Evolutionary conservation across 2,888 invertebrate species (phyloP).

Genomic region (Ennomos fuscantarius): DNA sequence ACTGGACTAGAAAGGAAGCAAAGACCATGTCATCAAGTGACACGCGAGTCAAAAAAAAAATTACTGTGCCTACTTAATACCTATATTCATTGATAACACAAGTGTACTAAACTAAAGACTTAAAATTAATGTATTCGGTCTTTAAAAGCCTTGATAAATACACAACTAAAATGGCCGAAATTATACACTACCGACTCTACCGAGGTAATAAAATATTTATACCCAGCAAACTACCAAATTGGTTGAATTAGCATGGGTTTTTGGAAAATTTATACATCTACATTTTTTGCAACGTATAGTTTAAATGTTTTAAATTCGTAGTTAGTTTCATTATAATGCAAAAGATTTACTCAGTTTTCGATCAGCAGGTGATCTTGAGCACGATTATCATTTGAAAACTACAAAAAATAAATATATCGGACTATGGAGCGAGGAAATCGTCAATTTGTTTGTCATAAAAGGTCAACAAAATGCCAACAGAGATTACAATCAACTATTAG

Average conservation of each 20-base stretch:
- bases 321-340: too few species aligned
- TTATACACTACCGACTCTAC: not conserved
- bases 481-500: conserved; percentile 6
- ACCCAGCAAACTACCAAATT: too few species aligned
- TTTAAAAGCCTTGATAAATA: conserved; percentile 1
- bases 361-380: conserved; percentile 14
- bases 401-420: conserved; percentile 19
- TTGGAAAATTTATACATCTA: too few species aligned
- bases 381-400: conserved; percentile 17
- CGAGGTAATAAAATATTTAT: not conserved
- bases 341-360: conserved; percentile 13
- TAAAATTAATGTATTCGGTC: not conserved
- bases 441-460: conserved; percentile 11
- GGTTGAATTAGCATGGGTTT: too few species aligned
- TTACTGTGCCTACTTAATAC: not conserved
- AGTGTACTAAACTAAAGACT: not conserved
- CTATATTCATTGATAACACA: not conserved
- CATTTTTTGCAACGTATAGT: too few species aligned
- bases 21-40: conserved; percentile 4
- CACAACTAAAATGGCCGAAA: not conserved
- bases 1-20: conserved; percentile 14
- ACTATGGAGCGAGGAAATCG: conserved; percentile 15
- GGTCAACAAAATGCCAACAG: conserved; percentile 25
- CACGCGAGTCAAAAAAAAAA: not conserved
- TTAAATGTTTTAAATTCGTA: too few species aligned